Evolutionary conservation across 2,113 vertebrate genomes (phyloP).

Genomic region (Rutilus rutilus): DNA sequence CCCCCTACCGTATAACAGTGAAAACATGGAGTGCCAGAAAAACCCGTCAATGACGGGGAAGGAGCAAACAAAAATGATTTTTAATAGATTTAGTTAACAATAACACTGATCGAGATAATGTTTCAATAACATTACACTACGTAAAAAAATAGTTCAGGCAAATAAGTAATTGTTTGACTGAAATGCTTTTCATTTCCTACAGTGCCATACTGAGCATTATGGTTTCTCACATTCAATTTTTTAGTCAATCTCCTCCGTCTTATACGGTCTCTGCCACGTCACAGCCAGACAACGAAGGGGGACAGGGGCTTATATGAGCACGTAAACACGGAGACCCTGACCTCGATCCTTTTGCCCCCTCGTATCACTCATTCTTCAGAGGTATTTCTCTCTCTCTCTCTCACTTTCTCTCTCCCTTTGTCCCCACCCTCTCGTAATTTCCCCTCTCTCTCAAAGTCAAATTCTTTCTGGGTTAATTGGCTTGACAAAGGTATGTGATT

Average conservation of each 20-base stretch:
- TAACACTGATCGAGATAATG: background rate
- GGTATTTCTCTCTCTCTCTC: slow-evolving; percentile 51
- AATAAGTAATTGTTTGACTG: background rate
- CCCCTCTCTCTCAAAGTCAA: slow-evolving; percentile 50
- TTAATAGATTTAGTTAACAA: background rate
- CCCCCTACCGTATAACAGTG: too few relatives aligned
- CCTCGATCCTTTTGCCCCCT: slow-evolving; percentile 55
- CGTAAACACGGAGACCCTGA: slow-evolving; percentile 17
- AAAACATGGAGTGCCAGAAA: too few relatives aligned
- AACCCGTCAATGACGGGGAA: too few relatives aligned
- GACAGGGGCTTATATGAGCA: background rate
- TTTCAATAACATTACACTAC: background rate
- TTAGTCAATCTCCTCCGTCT: background rate
- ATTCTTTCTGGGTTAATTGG: slow-evolving; percentile 69
- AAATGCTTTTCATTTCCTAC: background rate
- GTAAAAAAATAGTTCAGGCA: background rate
- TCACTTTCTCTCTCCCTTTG: slow-evolving; percentile 54
- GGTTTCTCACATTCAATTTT: background rate
- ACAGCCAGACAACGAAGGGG: background rate
- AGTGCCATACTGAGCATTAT: background rate
- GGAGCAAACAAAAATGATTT: background rate
- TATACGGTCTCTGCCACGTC: background rate
- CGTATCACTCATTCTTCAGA: background rate
- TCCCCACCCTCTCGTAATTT: slow-evolving; percentile 18
- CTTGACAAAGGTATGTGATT: slow-evolving; percentile 63